Base-by-base conservation (phyloP, 2,888 invertebrate genomes). In the Drosophila anceps region DNA sequence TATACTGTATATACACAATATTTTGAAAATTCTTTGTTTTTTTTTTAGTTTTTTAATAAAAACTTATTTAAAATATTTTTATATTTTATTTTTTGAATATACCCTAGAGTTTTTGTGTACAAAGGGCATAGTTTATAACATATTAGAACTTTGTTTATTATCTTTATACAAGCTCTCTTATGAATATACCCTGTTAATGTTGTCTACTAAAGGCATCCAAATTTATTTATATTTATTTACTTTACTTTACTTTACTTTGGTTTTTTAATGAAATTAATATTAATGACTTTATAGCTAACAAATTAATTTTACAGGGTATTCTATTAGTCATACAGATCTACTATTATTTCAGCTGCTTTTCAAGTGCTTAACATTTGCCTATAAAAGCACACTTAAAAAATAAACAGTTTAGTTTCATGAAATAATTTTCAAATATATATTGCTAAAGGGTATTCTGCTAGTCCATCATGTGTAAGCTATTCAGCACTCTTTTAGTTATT, bases 401-500 rank as follows among this genome's bases (percentile, higher is more conserved):
- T 37, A 15, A 13, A 31, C 12, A 35, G 4, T 4, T 35, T 15
- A 6, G 13, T 37, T 37, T 15, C 15, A 15, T 37, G 0, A 37
- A 13, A 15, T 1, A 35, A 12, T 2, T 12, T 1, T 35, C 12
- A 12, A 1, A 35, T 12, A 15, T 15, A 37, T 37, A 7, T 39
- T 41, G 15, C 10, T 48, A 29, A 1, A 9, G 48, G 48, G 10
- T 29, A 48, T 29, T n/a, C 10, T 0, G 1, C 3, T 6, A 48
- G 29, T 48, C n/a, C 1, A 0, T n/a, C 29, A 29, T 2, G 27
- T 4, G 2, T 10, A 13, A 8, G 20, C 8, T 8, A 0, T 5
- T 20, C 27, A 8, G 15, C 9, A 15, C 5, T 12, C 39, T 35
- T 64, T 58, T 69, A 71, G 76, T 68, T 85, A 70, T 73, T 72